These are phyloP conservation scores for Centropyge bicolor DNA, from an alignment of 2,797 vertebrate species.

Conservation along the genomic window DNA sequence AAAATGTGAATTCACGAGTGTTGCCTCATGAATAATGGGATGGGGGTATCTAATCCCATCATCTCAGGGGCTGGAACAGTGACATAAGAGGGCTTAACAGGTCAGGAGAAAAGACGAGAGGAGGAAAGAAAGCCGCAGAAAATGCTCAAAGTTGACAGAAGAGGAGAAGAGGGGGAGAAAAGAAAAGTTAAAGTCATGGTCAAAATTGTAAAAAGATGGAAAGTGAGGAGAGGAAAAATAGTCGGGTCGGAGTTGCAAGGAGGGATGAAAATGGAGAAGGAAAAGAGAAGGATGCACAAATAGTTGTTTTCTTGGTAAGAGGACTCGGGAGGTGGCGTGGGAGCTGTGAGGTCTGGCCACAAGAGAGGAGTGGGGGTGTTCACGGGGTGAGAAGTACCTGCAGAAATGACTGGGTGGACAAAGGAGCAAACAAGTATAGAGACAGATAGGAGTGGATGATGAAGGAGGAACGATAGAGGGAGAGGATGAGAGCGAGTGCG, in stretches of 20 bases:
- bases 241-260: neutral
- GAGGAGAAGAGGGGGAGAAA: neutral
- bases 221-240: neutral
- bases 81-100: constrained; percentile 32
- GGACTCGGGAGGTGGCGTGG: neutral
- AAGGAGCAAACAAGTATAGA: constrained; percentile 27
- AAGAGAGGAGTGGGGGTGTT: constrained; percentile 12
- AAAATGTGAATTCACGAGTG: constrained; percentile 53
- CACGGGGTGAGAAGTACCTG: constrained; percentile 10
- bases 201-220: neutral
- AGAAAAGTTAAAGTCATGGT: neutral
- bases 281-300: neutral
- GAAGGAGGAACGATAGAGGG: constrained; percentile 31
- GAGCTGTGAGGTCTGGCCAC: constrained; percentile 1
- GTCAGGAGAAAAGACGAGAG: constrained; percentile 22
- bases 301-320: constrained; percentile 11
- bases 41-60: constrained; percentile 46
- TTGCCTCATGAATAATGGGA: constrained; percentile 53
- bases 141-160: constrained; percentile 16
- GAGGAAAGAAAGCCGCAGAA: constrained; percentile 32
- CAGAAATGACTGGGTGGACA: constrained; percentile 37
- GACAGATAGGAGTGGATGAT: constrained; percentile 27
- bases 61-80: constrained; percentile 34
- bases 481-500: constrained; percentile 25
- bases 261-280: neutral